phyloP scores from a whole-genome alignment of 2,888 invertebrate genomes.

The Celastrina argiolus region DNA sequence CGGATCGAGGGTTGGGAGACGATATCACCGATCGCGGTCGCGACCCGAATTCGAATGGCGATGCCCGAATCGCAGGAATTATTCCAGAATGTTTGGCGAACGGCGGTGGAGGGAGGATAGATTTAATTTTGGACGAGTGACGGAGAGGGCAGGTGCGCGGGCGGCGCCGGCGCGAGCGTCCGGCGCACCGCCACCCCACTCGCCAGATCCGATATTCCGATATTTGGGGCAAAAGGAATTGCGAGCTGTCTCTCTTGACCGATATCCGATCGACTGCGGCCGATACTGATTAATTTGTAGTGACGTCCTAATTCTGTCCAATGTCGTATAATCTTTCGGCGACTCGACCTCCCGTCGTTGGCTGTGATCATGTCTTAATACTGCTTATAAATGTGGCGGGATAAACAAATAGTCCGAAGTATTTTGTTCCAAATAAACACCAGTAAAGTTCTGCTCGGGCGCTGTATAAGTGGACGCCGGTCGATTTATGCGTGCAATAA shows the following conservation, averaged over 20 bases:
- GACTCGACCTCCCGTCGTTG: conserved; percentile 26
- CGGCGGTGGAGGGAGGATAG: conserved; percentile 73
- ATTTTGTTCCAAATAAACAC: conserved; percentile 7
- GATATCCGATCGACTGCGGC: conserved; percentile 34
- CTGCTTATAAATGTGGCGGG: not conserved
- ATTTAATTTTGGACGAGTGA: conserved; percentile 78
- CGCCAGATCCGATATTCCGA: conserved; percentile 39
- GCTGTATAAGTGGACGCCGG: conserved; percentile 17
- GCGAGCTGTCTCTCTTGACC: not conserved
- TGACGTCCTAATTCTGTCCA: conserved; percentile 27
- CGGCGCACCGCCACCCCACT: conserved; percentile 47
- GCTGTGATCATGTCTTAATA: not conserved
- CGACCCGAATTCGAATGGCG: conserved; percentile 78
- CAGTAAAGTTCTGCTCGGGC: not conserved
- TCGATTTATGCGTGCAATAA: conserved; percentile 30
- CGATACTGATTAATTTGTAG: conserved; percentile 32
- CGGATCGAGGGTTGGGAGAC: conserved; percentile 45
- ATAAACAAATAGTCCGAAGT: conserved; percentile 2
- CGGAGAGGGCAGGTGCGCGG: conserved; percentile 78
- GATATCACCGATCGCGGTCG: conserved; percentile 74
- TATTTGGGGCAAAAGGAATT: conserved; percentile 34
- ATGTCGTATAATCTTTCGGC: conserved; percentile 23
- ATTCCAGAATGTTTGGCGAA: conserved; percentile 75
- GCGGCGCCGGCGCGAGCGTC: conserved; percentile 65
- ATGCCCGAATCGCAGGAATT: conserved; percentile 73